phyloP scores from a whole-genome alignment of 2,113 vertebrate genomes.

The Chroicocephalus ridibundus region DNA sequence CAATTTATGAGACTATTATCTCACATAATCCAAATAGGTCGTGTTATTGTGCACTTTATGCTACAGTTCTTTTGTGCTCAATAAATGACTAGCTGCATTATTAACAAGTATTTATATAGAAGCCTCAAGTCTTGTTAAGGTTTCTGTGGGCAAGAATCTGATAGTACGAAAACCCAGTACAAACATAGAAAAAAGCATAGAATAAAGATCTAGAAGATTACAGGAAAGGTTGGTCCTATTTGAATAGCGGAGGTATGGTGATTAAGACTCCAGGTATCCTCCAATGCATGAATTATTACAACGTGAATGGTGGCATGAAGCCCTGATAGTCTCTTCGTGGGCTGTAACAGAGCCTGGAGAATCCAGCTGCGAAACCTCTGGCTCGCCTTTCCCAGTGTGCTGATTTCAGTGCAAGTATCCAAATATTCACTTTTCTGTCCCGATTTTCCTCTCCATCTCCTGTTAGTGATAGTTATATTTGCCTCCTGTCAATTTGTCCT shows the following conservation, averaged over 20 bases:
- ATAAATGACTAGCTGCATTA: background rate
- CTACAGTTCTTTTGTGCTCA: background rate
- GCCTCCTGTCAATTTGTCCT: background rate
- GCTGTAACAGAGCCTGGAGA: background rate
- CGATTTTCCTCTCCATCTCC: background rate
- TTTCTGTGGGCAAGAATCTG: background rate
- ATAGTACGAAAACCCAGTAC: background rate
- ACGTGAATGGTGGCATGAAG: fast-evolving
- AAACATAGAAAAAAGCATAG: background rate
- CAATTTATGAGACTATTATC: background rate
- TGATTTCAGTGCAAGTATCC: background rate
- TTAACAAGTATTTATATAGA: background rate
- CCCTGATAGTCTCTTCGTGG: background rate
- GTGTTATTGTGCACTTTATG: background rate
- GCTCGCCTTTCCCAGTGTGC: background rate
- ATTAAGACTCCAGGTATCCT: background rate
- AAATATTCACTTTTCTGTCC: background rate
- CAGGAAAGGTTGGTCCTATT: background rate
- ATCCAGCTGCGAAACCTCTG: background rate
- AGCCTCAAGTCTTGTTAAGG: background rate
- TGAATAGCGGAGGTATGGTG: background rate
- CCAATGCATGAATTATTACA: background rate
- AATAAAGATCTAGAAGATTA: background rate
- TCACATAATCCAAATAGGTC: background rate
- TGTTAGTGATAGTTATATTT: background rate